Evolutionary conservation across 2,797 vertebrate species (phyloP), one percentile per base, ranked within the genome.

Genomic region (Clarias pachynema): DNA sequence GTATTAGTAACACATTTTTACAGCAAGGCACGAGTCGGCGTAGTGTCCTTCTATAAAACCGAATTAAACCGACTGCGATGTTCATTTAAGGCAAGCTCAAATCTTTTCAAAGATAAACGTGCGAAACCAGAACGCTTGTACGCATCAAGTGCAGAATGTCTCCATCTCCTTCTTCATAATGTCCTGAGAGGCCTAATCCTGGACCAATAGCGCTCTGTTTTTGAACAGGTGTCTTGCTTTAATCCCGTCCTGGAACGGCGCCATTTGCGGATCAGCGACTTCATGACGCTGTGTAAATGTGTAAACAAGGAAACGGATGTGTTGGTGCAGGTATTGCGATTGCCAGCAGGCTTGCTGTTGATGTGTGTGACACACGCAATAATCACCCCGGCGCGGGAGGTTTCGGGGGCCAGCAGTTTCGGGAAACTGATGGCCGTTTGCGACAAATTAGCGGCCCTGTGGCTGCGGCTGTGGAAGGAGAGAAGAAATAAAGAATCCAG

Each of bases 391-490:
- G 24, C 16, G 10, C 81, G 59, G 69, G 40, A 57, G 70, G 53
- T 73, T 84, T 44, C 59, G 22, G 62, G 66, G 83, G 77, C 59
- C 63, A 74, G 49, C 73, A 65, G 62, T 87, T 87, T 84, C 60
- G 66, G 84, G 86, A 89, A 53, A 86, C 78, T 44, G 82, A 82
- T 84, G 86, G 72, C 77, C 56, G 34, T 20, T 49, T 81, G 15
- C 84, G 14, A 65, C 68, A 85, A 73, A 83, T 80, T 85, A 62
- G 62, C 16, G 29, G 26, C n/a, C 44, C 82, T 86, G 75, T 8
- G 88, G 88, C 86, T 78, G 80, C 22, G 3, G 26, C 44, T 87
- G 68, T 62, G 78, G 53, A 66, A 60, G 8, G 49, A 53, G 49
- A 53, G 49, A 53, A 49, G 44, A 12, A 49, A 49, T 49, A 53